Conservation (phyloP, 2,797 vertebrate genomes). For the Pantherophis alleghaniensis region DNA sequence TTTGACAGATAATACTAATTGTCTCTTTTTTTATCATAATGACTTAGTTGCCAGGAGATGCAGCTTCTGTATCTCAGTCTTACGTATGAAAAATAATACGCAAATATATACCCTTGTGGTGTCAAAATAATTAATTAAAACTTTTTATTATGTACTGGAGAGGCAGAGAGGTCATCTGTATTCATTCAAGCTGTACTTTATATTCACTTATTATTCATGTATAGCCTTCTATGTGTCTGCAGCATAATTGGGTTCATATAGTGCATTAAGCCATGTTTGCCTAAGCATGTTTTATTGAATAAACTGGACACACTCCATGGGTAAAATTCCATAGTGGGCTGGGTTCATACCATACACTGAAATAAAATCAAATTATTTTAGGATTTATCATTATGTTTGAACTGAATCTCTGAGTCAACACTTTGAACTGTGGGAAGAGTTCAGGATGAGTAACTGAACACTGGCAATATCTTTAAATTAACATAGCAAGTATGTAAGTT, state of each 20-base stretch:
- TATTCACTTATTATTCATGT: background rate
- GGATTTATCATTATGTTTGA: background rate
- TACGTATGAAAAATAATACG: background rate
- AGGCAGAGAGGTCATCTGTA: background rate
- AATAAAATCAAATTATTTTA: background rate
- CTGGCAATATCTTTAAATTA: background rate
- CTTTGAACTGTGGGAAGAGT: background rate
- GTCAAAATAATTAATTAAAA: background rate
- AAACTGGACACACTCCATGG: background rate
- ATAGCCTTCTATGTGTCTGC: background rate
- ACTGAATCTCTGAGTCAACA: background rate
- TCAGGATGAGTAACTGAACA: background rate
- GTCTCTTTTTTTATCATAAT: background rate
- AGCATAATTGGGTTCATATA: background rate
- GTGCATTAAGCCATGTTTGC: background rate
- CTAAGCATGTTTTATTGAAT: background rate
- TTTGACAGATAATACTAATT: background rate
- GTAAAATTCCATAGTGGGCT: background rate
- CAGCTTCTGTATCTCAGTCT: background rate
- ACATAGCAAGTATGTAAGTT: background rate
- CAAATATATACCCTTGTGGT: background rate
- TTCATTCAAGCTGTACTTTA: background rate
- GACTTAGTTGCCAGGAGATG: background rate
- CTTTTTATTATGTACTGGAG: background rate
- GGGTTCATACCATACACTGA: background rate